These are phyloP conservation scores for Scaptomyza montana DNA, from an alignment of 1,140 invertebrate species.

Conservation along the genomic window DNA sequence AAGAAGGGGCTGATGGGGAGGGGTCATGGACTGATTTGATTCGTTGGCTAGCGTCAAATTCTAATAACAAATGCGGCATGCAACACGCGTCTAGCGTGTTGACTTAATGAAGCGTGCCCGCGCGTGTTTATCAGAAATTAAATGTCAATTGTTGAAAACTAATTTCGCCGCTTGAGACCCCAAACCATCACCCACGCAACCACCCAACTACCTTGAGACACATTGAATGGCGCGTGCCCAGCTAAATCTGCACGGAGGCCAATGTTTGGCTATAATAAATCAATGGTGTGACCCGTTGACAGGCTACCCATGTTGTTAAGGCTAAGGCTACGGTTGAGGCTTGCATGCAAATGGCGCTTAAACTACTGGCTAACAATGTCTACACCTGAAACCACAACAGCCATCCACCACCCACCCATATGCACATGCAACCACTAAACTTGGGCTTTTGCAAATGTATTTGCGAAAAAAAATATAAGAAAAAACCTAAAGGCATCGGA, in stretches of 20 bases:
- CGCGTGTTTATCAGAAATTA: constrained; percentile 82
- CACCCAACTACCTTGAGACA: constrained; percentile 9
- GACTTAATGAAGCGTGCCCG: constrained; percentile 76
- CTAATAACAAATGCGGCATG: constrained; percentile 75
- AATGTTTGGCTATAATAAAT: constrained; percentile 48
- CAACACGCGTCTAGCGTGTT: constrained; percentile 68
- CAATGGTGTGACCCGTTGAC: constrained; percentile 64
- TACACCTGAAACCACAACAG: background rate
- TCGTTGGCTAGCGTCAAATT: constrained; percentile 30
- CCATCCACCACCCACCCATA: background rate
- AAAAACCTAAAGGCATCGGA: constrained; percentile 20
- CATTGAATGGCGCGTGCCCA: constrained; percentile 72
- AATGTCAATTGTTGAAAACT: constrained; percentile 82
- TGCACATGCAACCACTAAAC: constrained; percentile 40
- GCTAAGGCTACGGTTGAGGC: background rate
- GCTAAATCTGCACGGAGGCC: constrained; percentile 26
- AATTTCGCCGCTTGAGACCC: constrained; percentile 55
- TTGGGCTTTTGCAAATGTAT: constrained; percentile 30
- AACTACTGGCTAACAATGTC: constrained; percentile 3
- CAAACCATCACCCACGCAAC: background rate
- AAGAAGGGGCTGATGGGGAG: background rate
- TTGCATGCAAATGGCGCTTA: constrained; percentile 33
- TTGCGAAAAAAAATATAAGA: background rate
- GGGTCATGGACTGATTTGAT: constrained; percentile 27
- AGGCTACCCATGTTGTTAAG: constrained; percentile 55